phyloP scores from a whole-genome alignment of 2,797 vertebrate species.

The Pangasius sanitwongsei region DNA sequence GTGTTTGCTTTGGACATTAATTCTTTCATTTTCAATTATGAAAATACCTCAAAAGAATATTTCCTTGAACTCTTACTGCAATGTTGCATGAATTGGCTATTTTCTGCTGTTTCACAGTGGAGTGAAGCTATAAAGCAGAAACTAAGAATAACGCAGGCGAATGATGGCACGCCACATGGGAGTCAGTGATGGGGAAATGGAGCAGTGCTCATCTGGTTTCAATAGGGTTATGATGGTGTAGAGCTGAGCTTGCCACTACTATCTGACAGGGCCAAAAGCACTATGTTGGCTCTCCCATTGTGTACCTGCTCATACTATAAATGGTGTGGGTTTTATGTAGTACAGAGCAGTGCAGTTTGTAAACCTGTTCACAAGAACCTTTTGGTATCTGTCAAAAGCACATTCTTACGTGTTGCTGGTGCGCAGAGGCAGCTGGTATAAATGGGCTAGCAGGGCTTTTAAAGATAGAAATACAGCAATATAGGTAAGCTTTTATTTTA shows the following conservation, averaged over 20 bases:
- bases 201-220: conserved; percentile 51
- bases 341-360: not conserved
- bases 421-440: not conserved
- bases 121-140: conserved; percentile 43
- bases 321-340: conserved; percentile 18
- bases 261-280: not conserved
- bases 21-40: conserved; percentile 27
- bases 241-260: conserved; percentile 20
- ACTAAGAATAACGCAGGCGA: conserved; percentile 40
- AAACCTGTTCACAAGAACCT: not conserved
- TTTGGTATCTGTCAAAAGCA: not conserved
- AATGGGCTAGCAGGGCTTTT: not conserved
- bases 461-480: too few species aligned
- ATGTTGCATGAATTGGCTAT: conserved; percentile 36
- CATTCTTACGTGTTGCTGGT: not conserved
- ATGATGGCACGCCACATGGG: conserved; percentile 50
- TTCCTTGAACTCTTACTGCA: conserved; percentile 31
- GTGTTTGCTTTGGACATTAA: conserved; percentile 15
- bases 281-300: not conserved
- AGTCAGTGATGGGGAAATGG: conserved; percentile 45
- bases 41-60: conserved; percentile 26
- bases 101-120: conserved; percentile 37
- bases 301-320: conserved; percentile 28
- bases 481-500: not conserved
- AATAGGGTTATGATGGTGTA: conserved; percentile 31